Evolutionary conservation across 2,797 vertebrate genomes (phyloP), one percentile per base, ranked within the genome.

Genomic region (Scyliorhinus canicula): DNA sequence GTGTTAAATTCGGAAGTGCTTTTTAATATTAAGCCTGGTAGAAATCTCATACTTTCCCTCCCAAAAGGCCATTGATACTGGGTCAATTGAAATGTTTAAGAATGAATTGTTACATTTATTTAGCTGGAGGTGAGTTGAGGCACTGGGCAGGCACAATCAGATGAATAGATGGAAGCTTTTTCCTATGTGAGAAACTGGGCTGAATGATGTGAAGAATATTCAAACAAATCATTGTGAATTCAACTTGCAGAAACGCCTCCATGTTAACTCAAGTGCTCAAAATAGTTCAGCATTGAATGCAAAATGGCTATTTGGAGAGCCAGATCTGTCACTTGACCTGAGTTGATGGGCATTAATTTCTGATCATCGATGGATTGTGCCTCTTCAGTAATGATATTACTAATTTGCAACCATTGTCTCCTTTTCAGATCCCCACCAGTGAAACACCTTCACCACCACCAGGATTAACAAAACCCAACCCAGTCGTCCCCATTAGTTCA

Each of bases 361-460:
- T 82, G 40, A 26, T 9, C 24, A 24, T 47, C n/a, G 3, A 40
- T 91, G 21, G 26, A 63, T 40, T n/a, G 31, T 44, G 6, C 24
- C 47, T 94, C 44, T 26, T n/a, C 67, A n/a, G 16, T 55, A 35
- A n/a, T 74, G 8, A 52, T 21, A 94, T 21, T 35, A 28, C n/a
- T 65, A 94, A 94, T n/a, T 1, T 94, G 67, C 67, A 69, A 26
- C 3, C 16, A 1, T 65, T n/a, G 19, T 44, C 95, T 96, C 95
- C 95, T 71, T 95, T 96, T 94, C 96, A 99, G 99, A 98, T 99
- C 95, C 97, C 98, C 96, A 98, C 98, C 96, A 98, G 98, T 96
- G 98, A 99, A 97, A 99, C 98, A 95, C 99, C 99, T 74, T 99
- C 99, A 96, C 99, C 99, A 96, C 99, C 99, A 26, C 99, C 99